Conservation (phyloP, 2,797 vertebrate genomes). For the Ceryle rudis region DNA sequence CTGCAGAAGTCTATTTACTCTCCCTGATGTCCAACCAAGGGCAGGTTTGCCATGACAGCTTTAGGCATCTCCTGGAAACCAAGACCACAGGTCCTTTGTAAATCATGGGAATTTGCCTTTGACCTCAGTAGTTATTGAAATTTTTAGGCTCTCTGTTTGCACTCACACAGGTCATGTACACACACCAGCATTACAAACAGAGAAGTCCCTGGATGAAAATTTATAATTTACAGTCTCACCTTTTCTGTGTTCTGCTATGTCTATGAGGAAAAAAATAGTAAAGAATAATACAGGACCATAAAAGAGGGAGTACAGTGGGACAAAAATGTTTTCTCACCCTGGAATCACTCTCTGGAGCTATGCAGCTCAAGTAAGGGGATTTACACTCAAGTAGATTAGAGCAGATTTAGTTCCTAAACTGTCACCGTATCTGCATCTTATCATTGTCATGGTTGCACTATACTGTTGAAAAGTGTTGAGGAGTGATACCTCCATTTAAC, state of each 20-base stretch:
- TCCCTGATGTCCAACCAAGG: not conserved
- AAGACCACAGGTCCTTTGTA: not conserved
- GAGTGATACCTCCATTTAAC: not conserved
- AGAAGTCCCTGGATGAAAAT: conserved; percentile 82
- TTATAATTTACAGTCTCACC: conserved; percentile 78
- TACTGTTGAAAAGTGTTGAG: not conserved
- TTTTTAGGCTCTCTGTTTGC: conserved; percentile 75
- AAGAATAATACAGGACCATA: not conserved
- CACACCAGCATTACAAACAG: conserved; percentile 78
- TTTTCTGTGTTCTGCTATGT: conserved; percentile 71
- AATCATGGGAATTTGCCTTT: not conserved
- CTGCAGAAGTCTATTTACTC: not conserved
- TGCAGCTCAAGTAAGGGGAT: conserved; percentile 16
- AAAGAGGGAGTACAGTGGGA: not conserved
- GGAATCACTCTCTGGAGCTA: not conserved
- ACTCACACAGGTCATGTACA: not conserved
- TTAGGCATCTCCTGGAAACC: conserved; percentile 64
- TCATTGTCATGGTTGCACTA: not conserved
- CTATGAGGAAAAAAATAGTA: conserved; percentile 47
- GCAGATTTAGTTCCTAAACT: not conserved
- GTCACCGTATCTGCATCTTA: not conserved
- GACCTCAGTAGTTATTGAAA: conserved; percentile 72
- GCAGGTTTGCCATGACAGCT: not conserved
- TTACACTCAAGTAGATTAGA: conserved; percentile 31
- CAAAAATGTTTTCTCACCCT: not conserved